Conservation (phyloP, 2,888 invertebrate species). For the Platerodrilus igneus region DNA sequence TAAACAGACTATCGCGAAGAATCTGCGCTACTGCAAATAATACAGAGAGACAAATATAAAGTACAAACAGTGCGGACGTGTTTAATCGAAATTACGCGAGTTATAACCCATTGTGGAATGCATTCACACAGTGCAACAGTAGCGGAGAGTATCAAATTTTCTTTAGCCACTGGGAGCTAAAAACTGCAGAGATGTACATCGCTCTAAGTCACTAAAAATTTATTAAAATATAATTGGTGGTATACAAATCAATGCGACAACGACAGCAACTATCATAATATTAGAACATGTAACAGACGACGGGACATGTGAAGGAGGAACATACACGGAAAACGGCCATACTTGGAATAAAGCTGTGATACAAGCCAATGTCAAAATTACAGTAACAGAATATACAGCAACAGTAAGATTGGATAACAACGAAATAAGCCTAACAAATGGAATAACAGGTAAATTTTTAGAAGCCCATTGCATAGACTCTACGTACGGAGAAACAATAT, state of each 20-base stretch:
- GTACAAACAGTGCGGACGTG: background rate
- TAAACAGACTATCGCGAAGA: background rate
- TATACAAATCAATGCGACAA: slow-evolving; percentile 5
- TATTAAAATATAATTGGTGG: background rate
- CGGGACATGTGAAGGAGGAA: background rate
- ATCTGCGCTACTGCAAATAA: background rate
- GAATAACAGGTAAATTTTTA: no score
- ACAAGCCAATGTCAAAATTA: slow-evolving; percentile 1
- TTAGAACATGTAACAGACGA: background rate
- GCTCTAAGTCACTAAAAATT: background rate
- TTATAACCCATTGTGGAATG: slow-evolving; percentile 7
- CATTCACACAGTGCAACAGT: background rate
- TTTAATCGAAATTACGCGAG: slow-evolving; percentile 3
- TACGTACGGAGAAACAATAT: slow-evolving; percentile 9
- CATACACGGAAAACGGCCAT: slow-evolving; percentile 9
- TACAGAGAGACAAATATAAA: background rate
- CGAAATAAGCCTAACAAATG: no score
- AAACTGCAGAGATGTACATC: slow-evolving; percentile 1
- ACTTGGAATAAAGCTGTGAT: slow-evolving; percentile 9
- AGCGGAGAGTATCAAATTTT: background rate
- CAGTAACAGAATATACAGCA: slow-evolving; percentile 2
- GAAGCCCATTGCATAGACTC: slow-evolving; percentile 14
- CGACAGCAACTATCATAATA: slow-evolving; percentile 3
- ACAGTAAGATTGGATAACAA: slow-evolving; percentile 5
- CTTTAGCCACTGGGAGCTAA: background rate